phyloP scores from a whole-genome alignment of 2,113 vertebrate species.

The Copsychus sechellarum region DNA sequence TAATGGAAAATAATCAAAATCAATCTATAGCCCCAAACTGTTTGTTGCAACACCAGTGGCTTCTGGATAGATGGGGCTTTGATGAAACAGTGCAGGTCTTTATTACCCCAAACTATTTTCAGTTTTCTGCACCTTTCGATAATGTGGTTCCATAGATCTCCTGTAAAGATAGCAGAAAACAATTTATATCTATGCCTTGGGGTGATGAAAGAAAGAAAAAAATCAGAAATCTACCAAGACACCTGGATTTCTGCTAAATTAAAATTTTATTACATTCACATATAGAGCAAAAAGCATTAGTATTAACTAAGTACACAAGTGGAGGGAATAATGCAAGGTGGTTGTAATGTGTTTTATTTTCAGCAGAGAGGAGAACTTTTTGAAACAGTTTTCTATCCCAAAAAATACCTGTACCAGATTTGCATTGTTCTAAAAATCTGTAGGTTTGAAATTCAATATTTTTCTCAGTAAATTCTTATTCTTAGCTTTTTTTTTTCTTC shows the following conservation, averaged over 20 bases:
- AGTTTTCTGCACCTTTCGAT: background rate
- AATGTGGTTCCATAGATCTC: background rate
- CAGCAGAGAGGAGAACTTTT: background rate
- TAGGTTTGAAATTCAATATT: background rate
- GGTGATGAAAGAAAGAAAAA: background rate
- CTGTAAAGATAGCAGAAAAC: conserved; percentile 8
- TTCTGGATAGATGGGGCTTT: background rate
- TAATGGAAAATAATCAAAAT: background rate
- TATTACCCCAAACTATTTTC: background rate
- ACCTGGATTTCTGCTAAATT: conserved; percentile 23
- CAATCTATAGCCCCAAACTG: background rate
- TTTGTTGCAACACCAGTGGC: background rate
- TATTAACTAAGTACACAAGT: background rate
- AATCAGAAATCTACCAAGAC: background rate
- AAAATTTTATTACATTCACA: background rate
- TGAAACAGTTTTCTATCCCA: background rate
- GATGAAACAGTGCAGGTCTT: background rate
- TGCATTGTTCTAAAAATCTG: background rate
- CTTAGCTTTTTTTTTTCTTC: background rate
- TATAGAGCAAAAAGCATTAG: background rate
- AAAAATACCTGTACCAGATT: background rate
- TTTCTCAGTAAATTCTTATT: background rate
- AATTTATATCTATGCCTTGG: conserved; percentile 14
- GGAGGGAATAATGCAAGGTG: background rate
- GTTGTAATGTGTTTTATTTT: background rate